Evolutionary conservation across 1,140 invertebrate species (phyloP).

Genomic region (Teleopsis dalmanni): DNA sequence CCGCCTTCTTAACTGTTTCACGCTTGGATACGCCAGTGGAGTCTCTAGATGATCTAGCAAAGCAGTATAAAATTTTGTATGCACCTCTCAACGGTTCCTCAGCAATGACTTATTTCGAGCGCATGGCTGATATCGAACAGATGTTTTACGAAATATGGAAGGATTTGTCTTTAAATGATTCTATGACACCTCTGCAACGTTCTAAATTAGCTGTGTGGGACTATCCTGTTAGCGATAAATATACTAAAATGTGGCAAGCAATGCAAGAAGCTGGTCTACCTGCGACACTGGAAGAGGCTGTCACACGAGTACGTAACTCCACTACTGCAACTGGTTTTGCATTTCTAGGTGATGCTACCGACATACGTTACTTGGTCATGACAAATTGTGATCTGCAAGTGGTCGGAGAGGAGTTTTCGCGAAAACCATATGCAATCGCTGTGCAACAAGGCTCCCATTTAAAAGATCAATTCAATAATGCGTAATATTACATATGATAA

Average conservation of each 20-base stretch:
- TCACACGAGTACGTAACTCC: constrained; percentile 67
- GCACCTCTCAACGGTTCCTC: constrained; percentile 71
- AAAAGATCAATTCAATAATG: constrained; percentile 84
- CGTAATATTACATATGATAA: constrained; percentile 52
- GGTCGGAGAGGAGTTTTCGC: constrained; percentile 91
- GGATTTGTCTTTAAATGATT: constrained; percentile 93
- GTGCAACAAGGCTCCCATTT: constrained; percentile 92
- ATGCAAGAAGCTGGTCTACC: constrained; percentile 89
- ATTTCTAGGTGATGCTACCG: constrained; percentile 88
- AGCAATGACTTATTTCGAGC: constrained; percentile 86
- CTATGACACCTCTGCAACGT: constrained; percentile 75
- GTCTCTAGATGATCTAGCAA: constrained; percentile 83
- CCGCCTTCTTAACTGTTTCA: constrained; percentile 89
- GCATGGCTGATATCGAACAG: constrained; percentile 93
- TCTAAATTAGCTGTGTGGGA: constrained; percentile 96
- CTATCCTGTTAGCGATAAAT: constrained; percentile 96
- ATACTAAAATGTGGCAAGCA: constrained; percentile 96
- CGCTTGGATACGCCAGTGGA: constrained; percentile 87
- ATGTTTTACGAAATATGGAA: constrained; percentile 98
- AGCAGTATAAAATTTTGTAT: constrained; percentile 93
- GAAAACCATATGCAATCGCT: constrained; percentile 93
- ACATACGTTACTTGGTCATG: constrained; percentile 76
- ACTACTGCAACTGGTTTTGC: constrained; percentile 76
- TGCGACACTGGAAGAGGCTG: constrained; percentile 63
- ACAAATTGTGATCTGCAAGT: constrained; percentile 86